Evolutionary conservation across 2,888 invertebrate genomes (phyloP), one percentile per base, ranked within the genome.

Genomic region (Thecophora atra): DNA sequence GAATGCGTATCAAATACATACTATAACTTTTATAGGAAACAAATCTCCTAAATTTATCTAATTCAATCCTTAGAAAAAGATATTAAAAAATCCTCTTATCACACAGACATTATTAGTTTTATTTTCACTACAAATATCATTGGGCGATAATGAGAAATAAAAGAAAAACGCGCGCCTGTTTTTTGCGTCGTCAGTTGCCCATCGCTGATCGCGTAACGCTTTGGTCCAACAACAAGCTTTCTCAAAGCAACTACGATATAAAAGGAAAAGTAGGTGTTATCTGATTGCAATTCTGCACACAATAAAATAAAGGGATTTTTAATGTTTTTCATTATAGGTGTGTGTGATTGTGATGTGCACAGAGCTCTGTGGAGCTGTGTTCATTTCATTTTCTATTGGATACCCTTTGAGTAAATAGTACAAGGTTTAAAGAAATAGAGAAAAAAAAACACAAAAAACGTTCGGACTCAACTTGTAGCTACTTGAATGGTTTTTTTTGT

Each of bases 211-310:
- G 6, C 19, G 37, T 58, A 6, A 2, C 26, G 58, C 26, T 44
- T 58, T 60, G 44, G n/a, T 56, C 26, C 24, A 24, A 13, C 58
- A 13, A 28, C 4, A 52, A 52, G 52, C 52, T 58, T 8, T 15
- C 24, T 28, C 68, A 44, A 28, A 58, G 28, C 24, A 42, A 68
- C 42, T 17, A 24, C 5, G 28, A 56, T 30, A 72, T 62, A 65
- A 62, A 70, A 74, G 70, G 72, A 69, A 72, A 76, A 75, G 75
- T 74, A 81, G 82, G 81, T 81, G 81, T 82, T 81, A 81, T 81
- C 82, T 82, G 81, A 81, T 81, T 81, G 82, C 81, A 77, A 81
- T 82, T 81, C 80, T 79, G 78, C 79, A 79, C 82, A 81, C 80
- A 81, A 69, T 62, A 64, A 71, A 47, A 58, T 58, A 58, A 58